Conservation (phyloP, 1,140 invertebrate genomes). For the Drepana arcuata region DNA sequence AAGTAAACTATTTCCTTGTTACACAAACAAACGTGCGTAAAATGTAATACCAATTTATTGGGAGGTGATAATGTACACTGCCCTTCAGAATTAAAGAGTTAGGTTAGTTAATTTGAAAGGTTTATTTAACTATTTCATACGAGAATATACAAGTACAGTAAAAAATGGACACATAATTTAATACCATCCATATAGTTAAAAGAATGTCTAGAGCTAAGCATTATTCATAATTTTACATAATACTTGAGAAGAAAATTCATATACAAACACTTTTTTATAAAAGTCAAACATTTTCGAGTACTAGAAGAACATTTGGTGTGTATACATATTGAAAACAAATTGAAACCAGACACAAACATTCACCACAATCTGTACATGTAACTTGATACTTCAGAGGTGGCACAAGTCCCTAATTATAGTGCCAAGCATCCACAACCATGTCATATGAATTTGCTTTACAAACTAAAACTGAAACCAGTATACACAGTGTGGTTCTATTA, state of each 20-base stretch:
- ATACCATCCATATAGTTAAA: slow-evolving; percentile 38
- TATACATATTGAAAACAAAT: too few species aligned
- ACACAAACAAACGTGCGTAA: slow-evolving; percentile 11
- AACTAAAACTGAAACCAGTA: slow-evolving; percentile 27
- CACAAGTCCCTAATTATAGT: slow-evolving; percentile 53
- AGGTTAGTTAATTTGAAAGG: neutral
- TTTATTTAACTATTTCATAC: slow-evolving; percentile 17
- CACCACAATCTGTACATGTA: slow-evolving; percentile 33
- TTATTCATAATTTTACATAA: slow-evolving; percentile 33
- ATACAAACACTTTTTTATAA: too few species aligned
- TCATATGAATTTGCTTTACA: slow-evolving; percentile 34
- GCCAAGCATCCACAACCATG: slow-evolving; percentile 50
- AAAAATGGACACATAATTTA: slow-evolving; percentile 44
- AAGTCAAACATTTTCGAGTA: too few species aligned
- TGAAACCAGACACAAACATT: too few species aligned
- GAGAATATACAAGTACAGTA: slow-evolving; percentile 38
- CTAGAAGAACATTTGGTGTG: too few species aligned
- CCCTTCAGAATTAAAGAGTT: neutral
- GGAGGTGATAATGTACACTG: slow-evolving; percentile 19
- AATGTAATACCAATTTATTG: slow-evolving; percentile 25
- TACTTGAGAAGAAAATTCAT: slow-evolving; percentile 24
- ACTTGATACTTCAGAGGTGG: slow-evolving; percentile 26
- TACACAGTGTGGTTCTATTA: slow-evolving; percentile 9
- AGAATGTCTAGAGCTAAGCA: slow-evolving; percentile 49
- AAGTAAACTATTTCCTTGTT: slow-evolving; percentile 8